phyloP scores from a whole-genome alignment of 2,113 vertebrate genomes.

The Acanthisitta chloris region DNA sequence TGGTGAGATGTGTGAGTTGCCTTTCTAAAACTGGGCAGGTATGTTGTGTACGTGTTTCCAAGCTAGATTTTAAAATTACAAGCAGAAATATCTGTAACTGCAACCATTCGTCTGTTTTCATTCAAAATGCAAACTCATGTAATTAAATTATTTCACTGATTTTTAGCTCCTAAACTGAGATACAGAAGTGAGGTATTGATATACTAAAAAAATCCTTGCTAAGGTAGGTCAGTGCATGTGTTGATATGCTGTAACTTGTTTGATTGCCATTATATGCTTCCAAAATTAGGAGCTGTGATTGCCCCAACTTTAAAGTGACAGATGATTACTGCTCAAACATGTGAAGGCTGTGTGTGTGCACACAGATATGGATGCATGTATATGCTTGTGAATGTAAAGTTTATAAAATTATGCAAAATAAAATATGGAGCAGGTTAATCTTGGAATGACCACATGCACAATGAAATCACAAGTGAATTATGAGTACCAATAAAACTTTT shows the following conservation, averaged over 20 bases:
- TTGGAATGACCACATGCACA: slow-evolving; percentile 53
- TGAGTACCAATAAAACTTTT: slow-evolving; percentile 54
- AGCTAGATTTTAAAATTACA: neutral
- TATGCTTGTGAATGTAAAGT: neutral
- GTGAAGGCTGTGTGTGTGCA: neutral
- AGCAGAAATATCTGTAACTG: neutral
- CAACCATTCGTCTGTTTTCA: neutral
- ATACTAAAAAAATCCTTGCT: neutral
- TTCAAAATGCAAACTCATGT: neutral
- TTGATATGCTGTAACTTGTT: neutral
- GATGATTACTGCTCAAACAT: neutral
- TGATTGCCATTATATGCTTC: neutral
- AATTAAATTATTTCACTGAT: neutral
- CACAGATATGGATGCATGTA: neutral
- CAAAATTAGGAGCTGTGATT: slow-evolving; percentile 5
- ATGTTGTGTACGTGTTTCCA: neutral
- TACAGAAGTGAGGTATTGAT: neutral
- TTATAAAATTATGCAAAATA: neutral
- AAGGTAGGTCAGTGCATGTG: neutral
- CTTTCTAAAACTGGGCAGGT: neutral
- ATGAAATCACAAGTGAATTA: slow-evolving; percentile 57
- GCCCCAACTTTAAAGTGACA: neutral
- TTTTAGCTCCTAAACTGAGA: neutral
- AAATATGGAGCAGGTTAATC: slow-evolving; percentile 33
- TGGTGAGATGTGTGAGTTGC: neutral